A percentile compares a stretch with the other conserved stretches of the same genome.
Conservation (phyloP, 2,113 vertebrate genomes). For the Axis porcinus region DNA sequence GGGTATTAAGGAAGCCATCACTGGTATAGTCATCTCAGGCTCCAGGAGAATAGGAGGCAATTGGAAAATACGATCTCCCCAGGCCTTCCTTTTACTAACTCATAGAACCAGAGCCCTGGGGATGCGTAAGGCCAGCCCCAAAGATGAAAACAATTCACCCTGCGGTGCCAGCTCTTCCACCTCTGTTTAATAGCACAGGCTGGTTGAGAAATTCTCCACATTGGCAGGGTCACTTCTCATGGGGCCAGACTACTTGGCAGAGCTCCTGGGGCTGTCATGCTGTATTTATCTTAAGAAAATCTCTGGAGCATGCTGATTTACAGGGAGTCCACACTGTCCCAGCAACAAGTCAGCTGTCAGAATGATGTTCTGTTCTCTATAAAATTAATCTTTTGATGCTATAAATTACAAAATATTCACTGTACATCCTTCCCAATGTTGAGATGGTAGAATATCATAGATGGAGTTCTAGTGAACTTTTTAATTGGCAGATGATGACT, state of each 20-base stretch:
- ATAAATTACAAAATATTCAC: neutral
- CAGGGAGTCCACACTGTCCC: neutral
- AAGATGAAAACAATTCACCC: neutral
- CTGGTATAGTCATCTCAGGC: neutral
- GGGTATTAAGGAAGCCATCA: neutral
- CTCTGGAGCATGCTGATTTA: neutral
- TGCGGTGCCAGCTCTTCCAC: neutral
- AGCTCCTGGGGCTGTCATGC: neutral
- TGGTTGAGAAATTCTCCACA: neutral
- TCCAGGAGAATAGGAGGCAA: neutral
- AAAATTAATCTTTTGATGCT: neutral
- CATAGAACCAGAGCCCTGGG: neutral
- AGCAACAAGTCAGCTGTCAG: neutral
- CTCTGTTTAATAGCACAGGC: neutral
- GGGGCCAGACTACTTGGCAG: neutral
- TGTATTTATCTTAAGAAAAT: conserved; percentile 36
- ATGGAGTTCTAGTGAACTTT: conserved; percentile 15
- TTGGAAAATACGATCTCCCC: neutral
- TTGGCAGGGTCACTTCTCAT: neutral
- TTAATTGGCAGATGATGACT: conserved; percentile 35
- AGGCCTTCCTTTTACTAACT: neutral
- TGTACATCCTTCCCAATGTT: neutral
- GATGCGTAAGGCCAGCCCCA: neutral
- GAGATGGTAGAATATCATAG: neutral
- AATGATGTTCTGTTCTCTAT: neutral